Base-by-base conservation (phyloP, 2,888 invertebrate genomes). In the Taenaris catops region DNA sequence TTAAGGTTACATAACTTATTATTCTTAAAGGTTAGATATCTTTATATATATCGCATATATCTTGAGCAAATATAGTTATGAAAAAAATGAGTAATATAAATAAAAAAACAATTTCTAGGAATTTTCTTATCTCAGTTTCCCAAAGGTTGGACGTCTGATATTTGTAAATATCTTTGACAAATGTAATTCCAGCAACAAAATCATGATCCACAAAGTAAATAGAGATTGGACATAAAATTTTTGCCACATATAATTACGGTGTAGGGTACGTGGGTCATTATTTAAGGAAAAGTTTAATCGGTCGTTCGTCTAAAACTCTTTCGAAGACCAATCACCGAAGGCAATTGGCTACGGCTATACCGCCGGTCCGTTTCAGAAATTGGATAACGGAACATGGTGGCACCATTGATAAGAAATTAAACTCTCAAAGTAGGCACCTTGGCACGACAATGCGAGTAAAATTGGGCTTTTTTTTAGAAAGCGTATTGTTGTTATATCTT, bases 371-470 rank as follows among this genome's bases (percentile, higher is more conserved):
- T 44, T 42, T 44, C 39, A 44, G 58, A 75, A 76, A 78, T 78
- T 64, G 71, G 65, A 55, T 79, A 79, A 75, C 78, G 79, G 78
- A 44, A 62, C 63, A 46, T 58, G 47, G 56, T 66, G 64, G 64
- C 61, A 60, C 65, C 63, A 69, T 68, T 73, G 72, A 72, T 73
- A 69, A 74, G 58, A 58, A 66, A 67, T 70, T 70, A 68, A 63
- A 63, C 63, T 62, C 53, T 48, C 49, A 34, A 60, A 54, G 46
- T 49, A 47, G 55, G 51, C 55, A 51, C 55, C 57, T 46, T 47
- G n/a, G 47, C 44, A 53, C 51, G 50, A 69, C 65, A 64, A 65
- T 64, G 56, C 51, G 55, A 52, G 51, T 52, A 59, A 68, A 70
- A 69, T 72, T 67, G 59, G 56, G 56, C 53, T n/a, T n/a, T 65